Evolutionary conservation across 2,888 invertebrate genomes (phyloP).

Genomic region (Carpatolechia fugitivella): DNA sequence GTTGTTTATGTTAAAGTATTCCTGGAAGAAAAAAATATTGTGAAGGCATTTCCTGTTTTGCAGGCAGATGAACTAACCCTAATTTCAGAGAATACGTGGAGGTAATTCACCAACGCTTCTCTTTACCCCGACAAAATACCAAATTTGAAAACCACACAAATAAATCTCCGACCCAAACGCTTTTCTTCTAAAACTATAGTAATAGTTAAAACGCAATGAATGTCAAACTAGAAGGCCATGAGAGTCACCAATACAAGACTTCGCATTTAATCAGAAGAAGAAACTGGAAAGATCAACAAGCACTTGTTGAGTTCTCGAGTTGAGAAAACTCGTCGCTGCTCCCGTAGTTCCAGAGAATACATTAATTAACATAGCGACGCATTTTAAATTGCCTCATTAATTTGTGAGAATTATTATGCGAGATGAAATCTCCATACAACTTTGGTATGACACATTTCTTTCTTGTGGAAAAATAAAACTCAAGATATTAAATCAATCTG

Average conservation of each 20-base stretch:
- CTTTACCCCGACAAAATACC: no score
- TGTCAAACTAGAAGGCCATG: neutral
- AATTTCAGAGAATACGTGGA: no score
- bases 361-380: slow-evolving; percentile 18
- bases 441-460: neutral
- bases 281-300: slow-evolving; percentile 38
- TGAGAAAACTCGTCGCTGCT: slow-evolving; percentile 24
- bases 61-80: no score
- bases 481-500: no score
- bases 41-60: no score
- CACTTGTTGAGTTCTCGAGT: slow-evolving; percentile 36
- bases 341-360: slow-evolving; percentile 21
- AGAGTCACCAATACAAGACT: neutral
- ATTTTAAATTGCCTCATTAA: slow-evolving; percentile 16
- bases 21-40: no score
- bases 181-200: no score
- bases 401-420: neutral
- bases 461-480: no score
- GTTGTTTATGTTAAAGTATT: no score
- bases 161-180: no score
- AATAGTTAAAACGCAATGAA: neutral
- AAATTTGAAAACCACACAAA: no score
- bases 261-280: slow-evolving; percentile 5
- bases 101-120: no score
- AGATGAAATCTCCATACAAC: neutral